Conservation (phyloP, 2,888 invertebrate species). For the Phaonia tiefii region DNA sequence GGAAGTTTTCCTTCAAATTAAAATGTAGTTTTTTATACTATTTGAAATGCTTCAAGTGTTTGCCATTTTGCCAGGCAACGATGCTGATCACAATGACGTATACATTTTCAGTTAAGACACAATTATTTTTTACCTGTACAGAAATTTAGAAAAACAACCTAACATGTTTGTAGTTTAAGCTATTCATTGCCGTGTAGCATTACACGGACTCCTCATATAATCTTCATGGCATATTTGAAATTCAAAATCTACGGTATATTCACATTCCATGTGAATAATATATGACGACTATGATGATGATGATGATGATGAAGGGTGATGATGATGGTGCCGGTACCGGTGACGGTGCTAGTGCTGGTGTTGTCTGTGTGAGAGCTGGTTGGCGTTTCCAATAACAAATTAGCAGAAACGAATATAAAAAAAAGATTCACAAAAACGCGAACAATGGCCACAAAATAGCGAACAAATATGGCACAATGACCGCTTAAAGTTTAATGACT, state of each 20-base stretch:
- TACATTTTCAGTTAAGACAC: too few relatives aligned
- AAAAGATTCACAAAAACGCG: background rate
- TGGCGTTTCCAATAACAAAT: slow-evolving; percentile 48
- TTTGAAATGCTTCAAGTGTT: too few relatives aligned
- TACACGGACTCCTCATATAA: background rate
- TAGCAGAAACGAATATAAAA: slow-evolving; percentile 13
- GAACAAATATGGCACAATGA: slow-evolving; percentile 58
- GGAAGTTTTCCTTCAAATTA: too few relatives aligned
- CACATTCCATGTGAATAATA: slow-evolving; percentile 34
- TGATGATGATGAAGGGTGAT: background rate
- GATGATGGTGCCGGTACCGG: background rate
- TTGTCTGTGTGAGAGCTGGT: background rate
- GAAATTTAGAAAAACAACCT: too few relatives aligned
- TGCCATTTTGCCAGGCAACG: too few relatives aligned
- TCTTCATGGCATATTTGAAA: background rate
- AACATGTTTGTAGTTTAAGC: too few relatives aligned
- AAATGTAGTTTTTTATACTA: too few relatives aligned
- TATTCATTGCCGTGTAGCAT: background rate
- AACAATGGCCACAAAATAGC: slow-evolving; percentile 22
- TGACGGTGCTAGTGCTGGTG: background rate
- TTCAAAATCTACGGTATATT: slow-evolving; percentile 22
- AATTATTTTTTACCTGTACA: too few relatives aligned
- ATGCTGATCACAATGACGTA: too few relatives aligned
- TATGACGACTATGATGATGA: background rate
- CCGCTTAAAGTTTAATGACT: slow-evolving; percentile 62